Percentiles rank a stretch among this genome's conserved stretches.
These are phyloP conservation scores for Amphiprion ocellaris DNA, from an alignment of 2,113 vertebrate species.

Conservation along the genomic window DNA sequence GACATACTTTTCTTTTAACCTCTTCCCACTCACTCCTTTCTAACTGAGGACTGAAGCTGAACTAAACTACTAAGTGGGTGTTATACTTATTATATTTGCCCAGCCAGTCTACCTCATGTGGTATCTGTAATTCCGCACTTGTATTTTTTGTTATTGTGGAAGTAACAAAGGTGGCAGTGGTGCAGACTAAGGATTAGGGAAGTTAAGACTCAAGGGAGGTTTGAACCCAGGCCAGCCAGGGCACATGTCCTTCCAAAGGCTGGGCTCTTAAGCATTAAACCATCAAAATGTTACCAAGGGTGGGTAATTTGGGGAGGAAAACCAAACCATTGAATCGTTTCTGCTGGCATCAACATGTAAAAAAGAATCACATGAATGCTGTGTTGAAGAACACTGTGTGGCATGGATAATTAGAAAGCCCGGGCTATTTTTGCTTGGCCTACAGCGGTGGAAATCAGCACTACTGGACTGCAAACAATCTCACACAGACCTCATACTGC, in stretches of 20 bases:
- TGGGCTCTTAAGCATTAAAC: slow-evolving; percentile 66
- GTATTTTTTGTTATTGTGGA: slow-evolving; percentile 39
- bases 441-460: slow-evolving; percentile 59
- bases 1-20: not conserved
- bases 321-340: slow-evolving; percentile 52
- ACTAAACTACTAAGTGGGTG: not conserved
- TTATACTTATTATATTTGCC: slow-evolving; percentile 15
- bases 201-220: slow-evolving; percentile 38
- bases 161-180: slow-evolving; percentile 53
- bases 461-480: slow-evolving; percentile 40
- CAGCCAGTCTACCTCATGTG: slow-evolving; percentile 17
- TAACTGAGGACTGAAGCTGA: not conserved
- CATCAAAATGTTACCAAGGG: slow-evolving; percentile 66
- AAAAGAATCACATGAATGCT: slow-evolving; percentile 67
- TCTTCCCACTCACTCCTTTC: not conserved
- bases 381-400: slow-evolving; percentile 62
- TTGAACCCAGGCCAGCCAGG: slow-evolving; percentile 60
- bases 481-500: slow-evolving; percentile 7
- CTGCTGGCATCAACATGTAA: slow-evolving; percentile 43
- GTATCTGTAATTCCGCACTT: slow-evolving; percentile 29
- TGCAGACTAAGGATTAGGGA: slow-evolving; percentile 42
- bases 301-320: slow-evolving; percentile 58
- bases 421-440: slow-evolving; percentile 62
- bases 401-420: slow-evolving; percentile 73
- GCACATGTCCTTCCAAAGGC: slow-evolving; percentile 61